Evolutionary conservation across 1,140 invertebrate genomes (phyloP).

Genomic region (Diabrotica virgifera): DNA sequence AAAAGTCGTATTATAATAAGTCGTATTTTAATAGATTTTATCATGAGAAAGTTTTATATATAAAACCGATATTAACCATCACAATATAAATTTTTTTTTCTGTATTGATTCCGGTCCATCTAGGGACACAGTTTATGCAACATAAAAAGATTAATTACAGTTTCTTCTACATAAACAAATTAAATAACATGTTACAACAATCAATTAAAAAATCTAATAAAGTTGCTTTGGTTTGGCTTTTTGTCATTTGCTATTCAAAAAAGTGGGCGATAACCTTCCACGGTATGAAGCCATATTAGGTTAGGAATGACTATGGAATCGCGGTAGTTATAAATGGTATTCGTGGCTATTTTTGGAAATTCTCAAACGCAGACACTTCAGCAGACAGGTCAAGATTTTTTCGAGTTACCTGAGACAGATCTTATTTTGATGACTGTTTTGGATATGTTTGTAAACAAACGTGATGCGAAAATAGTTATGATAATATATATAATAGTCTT

Average conservation of each 20-base stretch:
- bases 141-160: no score
- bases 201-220: not conserved
- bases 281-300: conserved; percentile 15
- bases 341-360: not conserved
- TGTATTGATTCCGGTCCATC: not conserved
- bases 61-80: no score
- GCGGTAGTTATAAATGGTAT: not conserved
- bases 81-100: no score
- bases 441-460: not conserved
- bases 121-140: not conserved
- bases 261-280: conserved; percentile 15
- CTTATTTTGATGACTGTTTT: not conserved
- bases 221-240: not conserved
- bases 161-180: not conserved
- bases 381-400: not conserved
- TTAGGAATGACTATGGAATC: not conserved
- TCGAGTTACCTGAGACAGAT: not conserved
- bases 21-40: no score
- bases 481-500: no score
- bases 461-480: no score
- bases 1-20: no score
- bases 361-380: not conserved
- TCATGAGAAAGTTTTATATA: no score
- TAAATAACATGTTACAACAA: not conserved
- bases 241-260: conserved; percentile 9